Evolutionary conservation across 2,888 invertebrate species (phyloP), one percentile per base, ranked within the genome.

Genomic region (Macroteleia sp.): DNA sequence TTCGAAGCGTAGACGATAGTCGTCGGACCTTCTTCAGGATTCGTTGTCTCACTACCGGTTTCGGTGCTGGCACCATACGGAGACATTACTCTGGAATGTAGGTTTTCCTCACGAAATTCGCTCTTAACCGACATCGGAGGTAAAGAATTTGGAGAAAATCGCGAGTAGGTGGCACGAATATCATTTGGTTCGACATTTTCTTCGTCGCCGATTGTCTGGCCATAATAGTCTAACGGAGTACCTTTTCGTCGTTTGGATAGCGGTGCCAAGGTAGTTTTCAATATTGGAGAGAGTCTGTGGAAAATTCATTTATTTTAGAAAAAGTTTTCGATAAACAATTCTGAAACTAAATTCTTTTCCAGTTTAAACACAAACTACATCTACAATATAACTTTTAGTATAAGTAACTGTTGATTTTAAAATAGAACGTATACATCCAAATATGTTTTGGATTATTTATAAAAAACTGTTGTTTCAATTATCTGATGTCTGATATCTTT

Each of bases 151-250:
- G 90, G 88, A 2, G 90, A 91, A 10, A 88, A 82, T 0, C 88
- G 83, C 0, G 87, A 83, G 6, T 73, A 79, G 14, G 54, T 44
- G 6, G 61, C 46, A 14, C 80, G 81, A 1, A 73, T 28, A 41
- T 80, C 74, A n/a, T 66, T 76, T 0, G 91, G 91, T 56, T 91
- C 90, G 8, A 90, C 83, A 61, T 91, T 91, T 61, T 91, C 91
- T 66, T 91, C 91, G 74, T 91, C 91, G 12, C 90, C 91, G 25
- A 84, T 83, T 1, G 87, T 81, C 5, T 84, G 84, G 3, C 85
- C 85, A 59, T 89, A 90, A 39, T 86, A 89, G 19, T 88, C 86
- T n/a, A 80, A 84, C 0, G 87, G 85, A 2, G 89, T 87, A 10
- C 74, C 62, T 14, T 74, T 78, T 22, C 81, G 71, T 36, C 81